A percentile compares a stretch with the other conserved stretches of the same genome.
Evolutionary conservation across 2,113 vertebrate genomes (phyloP).

Genomic region (Salvelinus sp.): DNA sequence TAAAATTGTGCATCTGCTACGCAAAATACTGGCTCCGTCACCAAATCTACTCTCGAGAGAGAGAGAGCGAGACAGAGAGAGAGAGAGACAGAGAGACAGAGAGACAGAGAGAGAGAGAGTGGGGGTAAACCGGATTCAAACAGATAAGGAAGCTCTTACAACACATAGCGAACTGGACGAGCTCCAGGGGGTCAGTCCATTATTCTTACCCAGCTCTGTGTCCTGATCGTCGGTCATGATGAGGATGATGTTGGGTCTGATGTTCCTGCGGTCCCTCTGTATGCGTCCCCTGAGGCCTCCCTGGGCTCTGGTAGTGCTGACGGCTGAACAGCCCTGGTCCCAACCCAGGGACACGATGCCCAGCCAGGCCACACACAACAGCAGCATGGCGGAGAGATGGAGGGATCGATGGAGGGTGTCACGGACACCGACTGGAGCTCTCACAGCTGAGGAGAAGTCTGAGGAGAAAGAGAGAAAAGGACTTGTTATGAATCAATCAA

Average conservation of each 20-base stretch:
- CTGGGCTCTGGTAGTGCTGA: slow-evolving; percentile 81
- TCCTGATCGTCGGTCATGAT: slow-evolving; percentile 98
- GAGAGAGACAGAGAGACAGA: too few species aligned
- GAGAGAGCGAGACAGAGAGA: too few species aligned
- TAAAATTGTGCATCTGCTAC: too few species aligned
- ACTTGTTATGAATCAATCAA: too few species aligned
- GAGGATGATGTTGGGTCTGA: slow-evolving; percentile 97
- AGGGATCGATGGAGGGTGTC: slow-evolving; percentile 10
- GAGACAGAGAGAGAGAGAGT: too few species aligned
- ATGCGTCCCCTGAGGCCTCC: slow-evolving; percentile 84
- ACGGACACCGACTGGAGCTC: slow-evolving; percentile 33
- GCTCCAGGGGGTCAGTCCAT: background rate
- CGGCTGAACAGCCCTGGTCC: slow-evolving; percentile 71
- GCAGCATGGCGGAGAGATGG: slow-evolving; percentile 68
- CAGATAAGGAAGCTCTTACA: background rate
- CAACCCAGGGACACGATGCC: slow-evolving; percentile 74
- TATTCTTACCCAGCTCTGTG: slow-evolving; percentile 90
- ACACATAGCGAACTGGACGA: background rate
- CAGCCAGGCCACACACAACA: slow-evolving; percentile 75
- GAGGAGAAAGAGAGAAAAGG: slow-evolving; percentile 23
- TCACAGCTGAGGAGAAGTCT: slow-evolving; percentile 44
- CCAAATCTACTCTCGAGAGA: too few species aligned
- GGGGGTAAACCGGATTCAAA: too few species aligned
- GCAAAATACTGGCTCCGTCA: too few species aligned
- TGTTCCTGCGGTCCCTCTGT: slow-evolving; percentile 92